A percentile compares a stretch with the other conserved stretches of the same genome.
Evolutionary conservation across 2,113 vertebrate genomes (phyloP).

Genomic region (Entosphenus tridentatus): DNA sequence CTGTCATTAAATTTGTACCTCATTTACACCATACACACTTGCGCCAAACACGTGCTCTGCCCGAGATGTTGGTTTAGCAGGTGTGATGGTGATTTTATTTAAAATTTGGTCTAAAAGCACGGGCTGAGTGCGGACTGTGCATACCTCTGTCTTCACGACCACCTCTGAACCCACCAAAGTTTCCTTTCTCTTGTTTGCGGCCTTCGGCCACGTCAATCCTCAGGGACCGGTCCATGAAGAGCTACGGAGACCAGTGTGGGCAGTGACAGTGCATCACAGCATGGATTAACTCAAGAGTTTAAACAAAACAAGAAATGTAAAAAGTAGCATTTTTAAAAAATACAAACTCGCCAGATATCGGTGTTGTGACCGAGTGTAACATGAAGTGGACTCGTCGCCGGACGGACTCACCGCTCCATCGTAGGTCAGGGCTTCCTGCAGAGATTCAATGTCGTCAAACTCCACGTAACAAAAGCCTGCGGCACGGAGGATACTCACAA

Average conservation of each 20-base stretch:
- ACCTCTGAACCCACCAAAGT: conserved; percentile 79
- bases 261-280: neutral
- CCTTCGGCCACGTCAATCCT: conserved; percentile 96
- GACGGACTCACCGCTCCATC: conserved; percentile 71
- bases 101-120: too few species aligned
- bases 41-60: too few species aligned
- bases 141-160: conserved; percentile 61
- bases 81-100: too few species aligned
- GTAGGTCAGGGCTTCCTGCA: conserved; percentile 84
- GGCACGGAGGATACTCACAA: conserved; percentile 7
- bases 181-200: conserved; percentile 67
- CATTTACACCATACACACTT: too few species aligned
- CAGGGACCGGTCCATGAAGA: conserved; percentile 50
- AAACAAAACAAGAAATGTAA: neutral
- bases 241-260: conserved; percentile 24
- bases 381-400: neutral
- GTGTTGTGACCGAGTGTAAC: neutral
- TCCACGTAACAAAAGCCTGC: conserved; percentile 98
- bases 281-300: too few species aligned
- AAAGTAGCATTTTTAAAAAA: neutral
- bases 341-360: neutral
- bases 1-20: too few species aligned
- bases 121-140: too few species aligned
- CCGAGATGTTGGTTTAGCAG: too few species aligned
- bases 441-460: conserved; percentile 84